Evolutionary conservation across 2,113 vertebrate species (phyloP), one percentile per base, ranked within the genome.

Genomic region (Leptobrachium ailaonicum): DNA sequence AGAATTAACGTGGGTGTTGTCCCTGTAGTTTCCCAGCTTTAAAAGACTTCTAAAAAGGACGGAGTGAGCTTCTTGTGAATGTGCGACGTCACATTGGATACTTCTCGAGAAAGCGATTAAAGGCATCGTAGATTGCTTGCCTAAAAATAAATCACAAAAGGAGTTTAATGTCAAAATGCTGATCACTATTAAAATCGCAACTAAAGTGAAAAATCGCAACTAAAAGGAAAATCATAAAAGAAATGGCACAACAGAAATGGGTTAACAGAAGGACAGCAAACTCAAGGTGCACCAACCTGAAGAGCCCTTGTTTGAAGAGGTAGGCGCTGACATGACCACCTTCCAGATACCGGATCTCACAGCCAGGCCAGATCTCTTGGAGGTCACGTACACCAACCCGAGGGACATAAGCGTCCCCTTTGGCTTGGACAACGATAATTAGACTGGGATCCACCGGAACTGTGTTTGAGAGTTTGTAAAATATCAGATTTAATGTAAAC

Each of bases 291-390:
- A 60, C 56, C 88, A 85, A 99, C 98, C 98, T 96, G 88, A 99
- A 99, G 66, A 96, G 85, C 63, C 95, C 95, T 92, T 99, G 98
- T 89, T 98, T 98, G 84, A 99, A 99, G 75, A 99, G 96, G 83
- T 99, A 99, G 60, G 98, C 96, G 83, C 96, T 98, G 87, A 99
- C 84, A 84, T 99, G 98, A 80, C 98, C 98, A 67, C 98, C 97
- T 14, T 95, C 94, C 83, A 99, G 90, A 82, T 96, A 99, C 6
- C 98, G 85, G 73, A 99, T 89, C 89, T 99, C 98, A 92, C 98
- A 99, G 0, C 94, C 96, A 0, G 98, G 98, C 98, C 98, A 99
- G 80, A 99, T 97, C 87, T 99, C 97, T 82, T 95, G 95, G 63
- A 99, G 92, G 83, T 96, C 95, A 69, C 96, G 93, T 60, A 99